phyloP scores from a whole-genome alignment of 2,797 vertebrate genomes.

The Parauchenoglanis punctatus region DNA sequence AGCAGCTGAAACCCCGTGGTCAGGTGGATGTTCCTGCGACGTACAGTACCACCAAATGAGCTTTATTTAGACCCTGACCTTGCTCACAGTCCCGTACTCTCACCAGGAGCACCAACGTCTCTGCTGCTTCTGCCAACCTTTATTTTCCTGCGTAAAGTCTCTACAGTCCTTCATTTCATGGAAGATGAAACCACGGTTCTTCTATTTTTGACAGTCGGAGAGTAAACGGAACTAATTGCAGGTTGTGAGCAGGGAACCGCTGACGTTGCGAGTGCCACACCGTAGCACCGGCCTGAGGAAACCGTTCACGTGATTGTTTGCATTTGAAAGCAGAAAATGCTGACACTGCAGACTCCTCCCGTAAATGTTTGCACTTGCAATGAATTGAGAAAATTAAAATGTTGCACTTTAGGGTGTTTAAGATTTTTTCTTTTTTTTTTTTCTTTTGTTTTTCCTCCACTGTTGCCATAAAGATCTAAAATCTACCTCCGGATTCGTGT shows the following conservation, averaged over 20 bases:
- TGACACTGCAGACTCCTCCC: conserved; percentile 4
- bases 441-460: neutral
- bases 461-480: neutral
- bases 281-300: neutral
- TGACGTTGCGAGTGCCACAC: too few species aligned
- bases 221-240: neutral
- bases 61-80: conserved; percentile 3
- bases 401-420: neutral
- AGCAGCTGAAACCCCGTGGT: neutral
- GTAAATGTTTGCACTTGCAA: neutral
- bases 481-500: neutral
- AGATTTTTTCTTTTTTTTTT: neutral
- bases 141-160: neutral
- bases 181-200: neutral
- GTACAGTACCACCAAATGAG: neutral
- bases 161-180: too few species aligned
- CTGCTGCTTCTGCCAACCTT: neutral
- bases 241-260: too few species aligned
- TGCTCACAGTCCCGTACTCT: neutral
- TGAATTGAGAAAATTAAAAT: neutral
- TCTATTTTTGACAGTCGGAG: neutral
- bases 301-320: neutral
- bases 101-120: neutral
- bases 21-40: neutral
- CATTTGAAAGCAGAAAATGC: neutral